Evolutionary conservation across 2,888 invertebrate species (phyloP).

Genomic region (Thecocarcelia acutangulata): DNA sequence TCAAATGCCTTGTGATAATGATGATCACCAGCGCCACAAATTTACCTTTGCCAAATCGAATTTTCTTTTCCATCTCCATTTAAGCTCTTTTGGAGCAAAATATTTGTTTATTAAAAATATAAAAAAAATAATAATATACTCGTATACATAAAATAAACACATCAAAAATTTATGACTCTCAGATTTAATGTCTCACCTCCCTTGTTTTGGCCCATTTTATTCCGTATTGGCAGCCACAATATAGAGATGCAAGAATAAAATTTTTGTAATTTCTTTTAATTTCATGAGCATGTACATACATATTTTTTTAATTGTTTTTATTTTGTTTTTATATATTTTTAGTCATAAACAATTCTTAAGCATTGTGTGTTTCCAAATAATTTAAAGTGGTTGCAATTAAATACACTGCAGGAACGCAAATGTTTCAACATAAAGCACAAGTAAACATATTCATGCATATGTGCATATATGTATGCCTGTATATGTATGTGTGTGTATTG

Average conservation of each 20-base stretch:
- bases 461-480: too few relatives aligned
- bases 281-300: too few relatives aligned
- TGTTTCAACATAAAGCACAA: too few relatives aligned
- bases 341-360: conserved; percentile 18
- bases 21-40: too few relatives aligned
- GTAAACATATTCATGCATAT: too few relatives aligned
- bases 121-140: conserved; percentile 28
- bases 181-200: conserved; percentile 2
- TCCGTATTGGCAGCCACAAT: background rate
- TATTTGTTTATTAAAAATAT: conserved; percentile 41
- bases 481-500: too few relatives aligned
- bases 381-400: conserved; percentile 1
- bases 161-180: conserved; percentile 3
- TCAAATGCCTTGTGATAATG: too few relatives aligned
- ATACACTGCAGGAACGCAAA: background rate
- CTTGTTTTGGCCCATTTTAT: conserved; percentile 3
- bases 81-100: conserved; percentile 23
- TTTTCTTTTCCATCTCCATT: conserved; percentile 44
- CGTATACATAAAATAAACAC: conserved; percentile 37
- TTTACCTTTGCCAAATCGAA: too few relatives aligned
- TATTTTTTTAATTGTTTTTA: conserved; percentile 29
- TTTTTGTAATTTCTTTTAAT: conserved; percentile 11
- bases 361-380: background rate
- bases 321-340: conserved; percentile 7
- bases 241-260: conserved; percentile 17